These are phyloP conservation scores for Phaetusa simplex DNA, from an alignment of 2,113 vertebrate genomes.

Conservation along the genomic window DNA sequence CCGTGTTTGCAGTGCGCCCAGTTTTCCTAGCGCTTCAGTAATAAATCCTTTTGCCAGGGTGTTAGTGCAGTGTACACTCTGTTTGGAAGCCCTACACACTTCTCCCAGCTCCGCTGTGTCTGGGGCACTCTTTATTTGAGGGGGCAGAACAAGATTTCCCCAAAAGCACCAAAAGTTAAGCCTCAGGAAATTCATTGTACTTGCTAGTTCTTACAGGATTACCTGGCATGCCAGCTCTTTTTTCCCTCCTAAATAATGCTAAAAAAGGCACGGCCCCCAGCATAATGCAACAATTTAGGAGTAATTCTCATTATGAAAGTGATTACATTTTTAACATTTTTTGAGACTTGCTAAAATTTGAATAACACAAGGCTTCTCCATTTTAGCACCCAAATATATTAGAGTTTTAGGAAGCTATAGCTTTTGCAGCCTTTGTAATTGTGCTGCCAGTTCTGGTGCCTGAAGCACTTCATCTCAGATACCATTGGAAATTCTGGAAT, in stretches of 20 bases:
- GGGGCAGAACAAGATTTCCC: not conserved
- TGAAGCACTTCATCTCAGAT: not conserved
- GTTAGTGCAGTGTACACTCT: not conserved
- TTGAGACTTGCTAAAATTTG: not conserved
- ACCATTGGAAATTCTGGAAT: not conserved
- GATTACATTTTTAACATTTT: not conserved
- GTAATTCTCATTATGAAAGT: not conserved
- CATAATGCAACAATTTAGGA: not conserved
- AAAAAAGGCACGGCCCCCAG: not conserved
- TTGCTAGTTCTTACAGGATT: not conserved
- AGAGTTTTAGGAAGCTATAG: not conserved
- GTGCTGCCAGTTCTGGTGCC: not conserved
- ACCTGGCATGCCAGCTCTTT: not conserved
- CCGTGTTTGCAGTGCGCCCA: not conserved
- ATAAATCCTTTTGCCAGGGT: not conserved
- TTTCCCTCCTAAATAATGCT: not conserved
- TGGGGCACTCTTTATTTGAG: not conserved
- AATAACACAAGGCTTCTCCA: not conserved
- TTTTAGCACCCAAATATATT: not conserved
- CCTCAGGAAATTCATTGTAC: not conserved
- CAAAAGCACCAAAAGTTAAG: not conserved
- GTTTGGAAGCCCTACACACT: not conserved
- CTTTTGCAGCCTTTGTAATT: not conserved
- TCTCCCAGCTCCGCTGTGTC: not conserved
- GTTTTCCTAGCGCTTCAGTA: not conserved